phyloP scores from a whole-genome alignment of 2,113 vertebrate species.

The Manacus vitellinus region DNA sequence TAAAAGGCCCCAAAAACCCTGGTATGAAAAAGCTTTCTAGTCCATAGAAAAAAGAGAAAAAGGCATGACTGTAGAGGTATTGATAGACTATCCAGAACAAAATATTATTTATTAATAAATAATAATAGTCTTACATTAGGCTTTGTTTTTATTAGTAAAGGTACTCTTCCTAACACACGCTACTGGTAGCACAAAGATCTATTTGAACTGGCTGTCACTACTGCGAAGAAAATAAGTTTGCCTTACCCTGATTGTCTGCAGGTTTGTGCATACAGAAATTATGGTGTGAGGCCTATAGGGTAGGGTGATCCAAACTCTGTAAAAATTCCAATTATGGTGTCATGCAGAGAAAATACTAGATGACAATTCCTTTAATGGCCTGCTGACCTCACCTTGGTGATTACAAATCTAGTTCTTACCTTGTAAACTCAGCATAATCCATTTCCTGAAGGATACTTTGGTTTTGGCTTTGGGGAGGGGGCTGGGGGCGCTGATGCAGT shows the following conservation, averaged over 20 bases:
- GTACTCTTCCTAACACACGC: not conserved
- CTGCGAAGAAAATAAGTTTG: not conserved
- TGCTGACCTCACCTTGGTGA: not conserved
- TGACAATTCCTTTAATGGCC: not conserved
- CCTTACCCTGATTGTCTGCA: not conserved
- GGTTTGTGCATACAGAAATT: not conserved
- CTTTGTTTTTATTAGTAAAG: not conserved
- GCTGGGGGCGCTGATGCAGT: rapidly evolving
- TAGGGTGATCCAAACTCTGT: not conserved
- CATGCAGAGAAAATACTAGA: not conserved
- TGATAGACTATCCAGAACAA: not conserved
- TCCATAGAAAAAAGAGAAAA: not conserved
- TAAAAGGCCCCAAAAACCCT: not conserved
- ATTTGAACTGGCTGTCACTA: not conserved
- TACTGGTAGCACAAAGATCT: not conserved
- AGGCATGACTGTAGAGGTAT: not conserved
- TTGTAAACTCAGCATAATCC: not conserved
- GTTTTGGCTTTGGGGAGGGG: not conserved
- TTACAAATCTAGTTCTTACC: not conserved
- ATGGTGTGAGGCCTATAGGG: not conserved
- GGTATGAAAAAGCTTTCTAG: not conserved
- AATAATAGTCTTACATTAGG: not conserved
- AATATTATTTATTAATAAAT: not conserved
- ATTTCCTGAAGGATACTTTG: not conserved
- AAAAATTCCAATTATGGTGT: not conserved